Conservation (phyloP, 2,113 vertebrate species). For the Macrotus californicus region DNA sequence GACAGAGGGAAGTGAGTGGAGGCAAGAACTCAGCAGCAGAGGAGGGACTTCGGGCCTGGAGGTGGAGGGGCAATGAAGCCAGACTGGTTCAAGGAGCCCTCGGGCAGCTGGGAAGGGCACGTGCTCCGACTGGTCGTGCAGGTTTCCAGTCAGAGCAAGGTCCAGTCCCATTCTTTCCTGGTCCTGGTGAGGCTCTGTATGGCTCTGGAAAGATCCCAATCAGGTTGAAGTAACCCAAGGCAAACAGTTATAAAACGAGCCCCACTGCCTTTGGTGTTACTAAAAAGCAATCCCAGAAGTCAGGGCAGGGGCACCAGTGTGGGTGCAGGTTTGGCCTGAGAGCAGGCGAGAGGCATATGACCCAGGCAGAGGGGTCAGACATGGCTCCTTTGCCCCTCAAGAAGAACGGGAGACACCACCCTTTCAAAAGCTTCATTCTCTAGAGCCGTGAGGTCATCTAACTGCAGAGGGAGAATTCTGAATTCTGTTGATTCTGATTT, state of each 20-base stretch:
- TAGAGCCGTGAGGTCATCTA: neutral
- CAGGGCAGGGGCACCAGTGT: fast-evolving
- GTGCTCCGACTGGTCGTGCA: neutral
- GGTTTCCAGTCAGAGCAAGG: neutral
- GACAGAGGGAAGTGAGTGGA: neutral
- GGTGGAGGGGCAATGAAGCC: neutral
- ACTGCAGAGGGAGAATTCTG: neutral
- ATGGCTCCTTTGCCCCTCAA: neutral
- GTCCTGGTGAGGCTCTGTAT: neutral
- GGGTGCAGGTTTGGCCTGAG: fast-evolving
- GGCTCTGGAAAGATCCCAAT: neutral
- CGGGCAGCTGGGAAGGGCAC: too few relatives aligned
- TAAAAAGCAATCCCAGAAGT: neutral
- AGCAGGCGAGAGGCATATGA: fast-evolving
- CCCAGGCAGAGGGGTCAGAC: neutral
- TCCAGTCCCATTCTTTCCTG: neutral
- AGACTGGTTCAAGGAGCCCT: neutral
- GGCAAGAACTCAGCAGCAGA: neutral
- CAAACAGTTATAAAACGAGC: neutral
- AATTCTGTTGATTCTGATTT: neutral
- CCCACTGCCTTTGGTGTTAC: neutral
- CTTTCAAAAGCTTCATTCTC: neutral
- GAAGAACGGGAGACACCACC: neutral
- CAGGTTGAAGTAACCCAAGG: neutral
- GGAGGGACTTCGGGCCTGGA: neutral